Conservation (phyloP, 2,113 vertebrate genomes). For the Lipotes vexillifer region DNA sequence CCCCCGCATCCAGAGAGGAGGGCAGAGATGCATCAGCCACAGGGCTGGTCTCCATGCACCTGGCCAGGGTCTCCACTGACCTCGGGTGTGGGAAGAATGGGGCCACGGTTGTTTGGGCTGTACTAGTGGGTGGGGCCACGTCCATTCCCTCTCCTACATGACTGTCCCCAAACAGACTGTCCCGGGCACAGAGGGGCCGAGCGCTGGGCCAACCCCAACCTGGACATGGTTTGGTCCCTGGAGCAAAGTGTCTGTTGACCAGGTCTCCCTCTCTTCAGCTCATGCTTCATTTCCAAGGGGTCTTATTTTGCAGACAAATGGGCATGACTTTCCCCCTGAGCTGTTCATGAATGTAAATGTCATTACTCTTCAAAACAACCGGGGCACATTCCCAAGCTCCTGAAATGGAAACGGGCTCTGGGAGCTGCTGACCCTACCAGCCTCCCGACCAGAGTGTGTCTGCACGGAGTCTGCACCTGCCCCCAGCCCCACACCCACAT, state of each 20-base stretch:
- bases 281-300: not conserved
- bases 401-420: no score
- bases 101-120: slow-evolving; percentile 39
- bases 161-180: not conserved
- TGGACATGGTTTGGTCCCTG: fast-evolving
- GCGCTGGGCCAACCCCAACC: not conserved
- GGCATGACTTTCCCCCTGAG: not conserved
- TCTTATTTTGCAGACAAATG: not conserved
- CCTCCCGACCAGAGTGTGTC: fast-evolving
- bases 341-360: not conserved
- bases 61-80: not conserved
- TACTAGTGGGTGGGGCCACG: no score
- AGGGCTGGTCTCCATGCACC: fast-evolving
- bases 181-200: no score
- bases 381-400: not conserved
- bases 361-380: not conserved
- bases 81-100: slow-evolving; percentile 10
- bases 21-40: not conserved
- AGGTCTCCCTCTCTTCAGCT: not conserved
- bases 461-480: fast-evolving
- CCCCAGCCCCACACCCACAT: not conserved
- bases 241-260: not conserved
- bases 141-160: not conserved
- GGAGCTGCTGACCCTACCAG: no score
- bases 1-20: not conserved